Evolutionary conservation across 2,888 invertebrate species (phyloP), one percentile per base, ranked within the genome.

Genomic region (Aphodius sticticus): DNA sequence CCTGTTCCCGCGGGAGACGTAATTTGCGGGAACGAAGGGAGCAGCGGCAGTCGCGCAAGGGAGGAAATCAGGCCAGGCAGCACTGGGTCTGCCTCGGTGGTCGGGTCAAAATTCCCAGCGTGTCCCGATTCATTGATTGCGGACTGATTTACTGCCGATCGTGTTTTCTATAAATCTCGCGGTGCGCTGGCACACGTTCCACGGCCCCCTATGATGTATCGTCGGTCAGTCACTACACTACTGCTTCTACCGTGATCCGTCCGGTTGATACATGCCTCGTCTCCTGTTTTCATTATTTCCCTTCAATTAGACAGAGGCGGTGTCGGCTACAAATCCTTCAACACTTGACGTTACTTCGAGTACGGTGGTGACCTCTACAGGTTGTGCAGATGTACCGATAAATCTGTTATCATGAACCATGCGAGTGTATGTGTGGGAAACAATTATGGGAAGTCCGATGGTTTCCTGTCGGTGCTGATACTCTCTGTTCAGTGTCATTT

Each of bases 41-140:
- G 6, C 12, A 1, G 53, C 53, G 9, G 7, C 9, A 53, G 9
- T 53, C 53, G 53, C 53, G 53, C 9, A 1, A 53, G 7, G 53
- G 7, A 53, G 53, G 12, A 53, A 53, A 53, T 53, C 53, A 53
- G 53, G 53, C 53, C 53, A 53, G 53, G 53, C 9, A 53, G 53
- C 53, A 53, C 53, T 53, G 53, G 53, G 53, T 12, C 53, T 53
- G 53, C 26, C 26, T 26, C 26, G 26, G 26, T 5, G 53, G 16
- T 7, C 35, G 15, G 74, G 74, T 74, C 74, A 37, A 35, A 74
- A 74, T 74, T 74, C 74, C 37, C 74, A 6, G 35, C 74, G 74
- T 74, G 74, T 74, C 74, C 74, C 37, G 74, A 74, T 74, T 37
- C 74, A 74, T 74, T 74, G 74, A 74, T 74, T 74, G 74, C 74